Conservation (phyloP, 2,888 invertebrate species). For the Drosophila formosana region DNA sequence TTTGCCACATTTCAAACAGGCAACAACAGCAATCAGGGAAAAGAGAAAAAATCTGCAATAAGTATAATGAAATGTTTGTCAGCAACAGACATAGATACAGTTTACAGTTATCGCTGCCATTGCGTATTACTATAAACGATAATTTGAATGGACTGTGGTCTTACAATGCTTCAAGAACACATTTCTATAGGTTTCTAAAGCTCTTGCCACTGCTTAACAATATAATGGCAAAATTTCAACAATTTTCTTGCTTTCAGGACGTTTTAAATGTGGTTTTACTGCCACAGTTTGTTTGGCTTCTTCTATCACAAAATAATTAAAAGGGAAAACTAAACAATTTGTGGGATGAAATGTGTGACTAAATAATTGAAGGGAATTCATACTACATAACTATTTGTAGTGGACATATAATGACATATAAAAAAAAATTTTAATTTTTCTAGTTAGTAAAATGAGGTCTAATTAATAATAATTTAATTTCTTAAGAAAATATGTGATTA, state of each 20-base stretch:
- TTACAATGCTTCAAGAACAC: neutral
- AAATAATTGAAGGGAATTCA: neutral
- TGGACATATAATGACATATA: too few species aligned
- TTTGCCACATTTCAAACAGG: conserved; percentile 33
- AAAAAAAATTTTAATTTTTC: too few species aligned
- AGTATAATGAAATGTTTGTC: conserved; percentile 44
- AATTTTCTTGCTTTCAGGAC: neutral
- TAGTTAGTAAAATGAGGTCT: too few species aligned
- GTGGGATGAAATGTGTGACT: neutral
- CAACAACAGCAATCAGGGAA: neutral
- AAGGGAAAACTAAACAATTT: neutral
- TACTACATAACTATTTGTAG: too few species aligned
- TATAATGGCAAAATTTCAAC: neutral
- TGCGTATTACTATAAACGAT: conserved; percentile 24
- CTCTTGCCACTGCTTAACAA: neutral
- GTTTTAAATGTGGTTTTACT: neutral
- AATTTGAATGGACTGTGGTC: conserved; percentile 23
- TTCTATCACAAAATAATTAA: neutral
- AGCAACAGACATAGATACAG: conserved; percentile 29
- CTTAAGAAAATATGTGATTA: too few species aligned
- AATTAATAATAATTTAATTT: too few species aligned
- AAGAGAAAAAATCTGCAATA: conserved; percentile 14
- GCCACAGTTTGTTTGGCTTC: neutral
- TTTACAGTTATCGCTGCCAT: conserved; percentile 4
- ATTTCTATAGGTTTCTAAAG: conserved; percentile 11